A percentile compares a stretch with the other conserved stretches of the same genome.
Evolutionary conservation across 2,113 vertebrate species (phyloP).

Genomic region (Spilogale gracilis): DNA sequence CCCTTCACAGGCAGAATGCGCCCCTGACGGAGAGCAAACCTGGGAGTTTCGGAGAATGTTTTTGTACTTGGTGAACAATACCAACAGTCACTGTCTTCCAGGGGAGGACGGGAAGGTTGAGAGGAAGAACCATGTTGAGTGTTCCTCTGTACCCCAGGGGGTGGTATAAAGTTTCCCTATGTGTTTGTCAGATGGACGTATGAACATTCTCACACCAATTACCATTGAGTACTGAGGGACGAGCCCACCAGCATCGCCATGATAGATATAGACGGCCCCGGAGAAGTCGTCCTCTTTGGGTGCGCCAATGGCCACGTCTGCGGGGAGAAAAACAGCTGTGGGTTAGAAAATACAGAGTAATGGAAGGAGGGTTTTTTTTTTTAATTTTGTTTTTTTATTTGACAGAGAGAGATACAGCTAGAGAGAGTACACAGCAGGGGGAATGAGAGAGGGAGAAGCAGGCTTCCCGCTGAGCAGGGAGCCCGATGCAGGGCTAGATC

Average conservation of each 20-base stretch:
- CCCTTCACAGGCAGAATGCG: not conserved
- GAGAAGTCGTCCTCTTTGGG: slow-evolving; percentile 95
- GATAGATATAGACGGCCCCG: slow-evolving; percentile 97
- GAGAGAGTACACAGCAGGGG: too few species aligned
- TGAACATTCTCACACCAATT: slow-evolving; percentile 53
- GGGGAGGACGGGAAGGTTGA: not conserved
- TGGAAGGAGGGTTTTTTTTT: too few species aligned
- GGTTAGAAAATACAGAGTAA: not conserved
- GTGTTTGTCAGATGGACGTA: not conserved
- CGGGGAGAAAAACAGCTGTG: not conserved
- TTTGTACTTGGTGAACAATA: not conserved
- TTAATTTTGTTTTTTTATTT: too few species aligned
- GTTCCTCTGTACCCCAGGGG: not conserved
- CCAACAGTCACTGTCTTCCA: not conserved
- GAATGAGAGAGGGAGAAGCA: too few species aligned
- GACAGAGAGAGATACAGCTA: too few species aligned
- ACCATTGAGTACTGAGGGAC: slow-evolving; percentile 96
- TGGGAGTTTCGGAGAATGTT: not conserved
- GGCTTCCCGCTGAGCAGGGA: too few species aligned
- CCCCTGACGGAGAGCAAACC: not conserved
- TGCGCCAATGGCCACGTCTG: slow-evolving; percentile 97
- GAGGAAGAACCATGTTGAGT: not conserved
- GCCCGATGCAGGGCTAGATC: too few species aligned
- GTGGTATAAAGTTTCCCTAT: not conserved
- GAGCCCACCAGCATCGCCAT: slow-evolving; percentile 93